Conservation (phyloP, 1,140 invertebrate species). For the Drosophila mayri region DNA sequence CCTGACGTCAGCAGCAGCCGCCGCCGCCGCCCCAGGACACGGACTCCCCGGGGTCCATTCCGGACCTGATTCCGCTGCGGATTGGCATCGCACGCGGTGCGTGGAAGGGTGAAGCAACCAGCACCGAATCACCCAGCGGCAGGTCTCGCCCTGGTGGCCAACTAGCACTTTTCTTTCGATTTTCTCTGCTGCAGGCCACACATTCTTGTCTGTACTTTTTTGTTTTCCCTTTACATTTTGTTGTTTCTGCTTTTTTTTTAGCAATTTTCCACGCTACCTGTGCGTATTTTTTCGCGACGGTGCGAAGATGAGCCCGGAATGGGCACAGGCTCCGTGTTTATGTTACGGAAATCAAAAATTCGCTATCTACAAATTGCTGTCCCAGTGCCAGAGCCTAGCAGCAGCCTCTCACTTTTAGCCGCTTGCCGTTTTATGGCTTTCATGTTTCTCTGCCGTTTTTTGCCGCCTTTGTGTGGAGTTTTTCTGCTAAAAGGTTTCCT, state of each 20-base stretch:
- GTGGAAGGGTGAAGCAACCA: slow-evolving; percentile 71
- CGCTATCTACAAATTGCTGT: slow-evolving; percentile 78
- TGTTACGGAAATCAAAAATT: slow-evolving; percentile 83
- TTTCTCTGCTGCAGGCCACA: slow-evolving; percentile 31
- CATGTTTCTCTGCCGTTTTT: slow-evolving; percentile 32
- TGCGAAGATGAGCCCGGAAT: slow-evolving; percentile 50
- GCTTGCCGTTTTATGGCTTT: slow-evolving; percentile 77
- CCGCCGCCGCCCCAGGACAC: slow-evolving; percentile 64
- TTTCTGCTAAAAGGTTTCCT: slow-evolving; percentile 64
- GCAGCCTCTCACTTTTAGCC: slow-evolving; percentile 59
- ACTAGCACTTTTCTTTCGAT: slow-evolving; percentile 33
- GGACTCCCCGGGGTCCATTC: slow-evolving; percentile 61
- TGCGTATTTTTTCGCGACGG: slow-evolving; percentile 78
- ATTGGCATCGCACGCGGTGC: slow-evolving; percentile 55
- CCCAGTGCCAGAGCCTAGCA: slow-evolving; percentile 31
- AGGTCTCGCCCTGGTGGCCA: slow-evolving; percentile 60
- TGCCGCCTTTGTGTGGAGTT: slow-evolving; percentile 38
- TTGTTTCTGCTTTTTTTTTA: slow-evolving; percentile 58
- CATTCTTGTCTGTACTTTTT: slow-evolving; percentile 22
- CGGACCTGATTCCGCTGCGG: slow-evolving; percentile 62
- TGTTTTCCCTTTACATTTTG: slow-evolving; percentile 8
- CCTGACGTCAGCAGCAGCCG: slow-evolving; percentile 62
- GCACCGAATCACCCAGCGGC: slow-evolving; percentile 49
- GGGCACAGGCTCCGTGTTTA: slow-evolving; percentile 72
- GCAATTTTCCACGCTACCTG: slow-evolving; percentile 83